A percentile compares a stretch with the other conserved stretches of the same genome.
Evolutionary conservation across 2,113 vertebrate species (phyloP).

Genomic region (Pteronura brasiliensis): DNA sequence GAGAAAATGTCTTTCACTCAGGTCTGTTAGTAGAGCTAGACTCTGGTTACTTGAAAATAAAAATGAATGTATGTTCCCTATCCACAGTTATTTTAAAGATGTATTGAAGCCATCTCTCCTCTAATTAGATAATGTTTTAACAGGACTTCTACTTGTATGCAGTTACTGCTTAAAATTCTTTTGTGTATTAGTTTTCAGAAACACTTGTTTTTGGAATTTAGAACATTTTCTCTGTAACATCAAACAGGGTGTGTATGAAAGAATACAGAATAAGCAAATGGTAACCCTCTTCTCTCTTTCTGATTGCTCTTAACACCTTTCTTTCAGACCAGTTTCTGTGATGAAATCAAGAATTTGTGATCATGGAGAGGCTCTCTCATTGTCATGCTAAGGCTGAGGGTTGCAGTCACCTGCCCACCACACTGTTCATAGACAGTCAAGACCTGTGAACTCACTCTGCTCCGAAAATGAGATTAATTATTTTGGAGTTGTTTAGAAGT

Average conservation of each 20-base stretch:
- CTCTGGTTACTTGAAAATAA: not conserved
- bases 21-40: not conserved
- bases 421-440: too few relatives aligned
- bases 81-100: not conserved
- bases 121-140: not conserved
- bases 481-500: not conserved
- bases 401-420: not conserved
- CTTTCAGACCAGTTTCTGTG: not conserved
- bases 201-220: not conserved
- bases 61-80: not conserved
- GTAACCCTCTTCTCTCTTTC: accelerated
- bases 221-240: not conserved
- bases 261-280: not conserved
- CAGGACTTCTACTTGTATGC: not conserved
- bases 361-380: accelerated
- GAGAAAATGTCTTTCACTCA: not conserved
- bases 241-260: not conserved
- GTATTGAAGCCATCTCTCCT: not conserved
- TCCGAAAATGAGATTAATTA: not conserved
- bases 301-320: not conserved
- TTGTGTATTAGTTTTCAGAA: not conserved
- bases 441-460: not conserved
- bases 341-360: too few relatives aligned
- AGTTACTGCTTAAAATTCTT: not conserved
- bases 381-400: accelerated